Evolutionary conservation across 2,888 invertebrate genomes (phyloP).

Genomic region (Synanthedon andrenaeformis): DNA sequence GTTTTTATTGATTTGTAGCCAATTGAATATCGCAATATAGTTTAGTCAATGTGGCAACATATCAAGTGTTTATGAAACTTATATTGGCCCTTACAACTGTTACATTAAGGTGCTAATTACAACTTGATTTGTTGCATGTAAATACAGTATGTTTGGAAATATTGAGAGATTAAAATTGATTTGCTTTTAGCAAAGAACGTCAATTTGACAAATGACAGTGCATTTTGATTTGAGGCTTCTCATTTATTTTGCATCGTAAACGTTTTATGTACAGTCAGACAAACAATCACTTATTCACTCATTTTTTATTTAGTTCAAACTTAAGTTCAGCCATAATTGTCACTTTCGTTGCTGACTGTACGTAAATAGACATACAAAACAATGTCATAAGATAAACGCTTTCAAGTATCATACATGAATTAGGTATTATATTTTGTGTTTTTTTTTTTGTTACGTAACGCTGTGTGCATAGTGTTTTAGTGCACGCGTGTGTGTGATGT

Average conservation of each 20-base stretch:
- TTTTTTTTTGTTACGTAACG: constrained; percentile 38
- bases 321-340: too few relatives aligned
- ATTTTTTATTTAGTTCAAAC: too few relatives aligned
- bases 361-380: constrained; percentile 10
- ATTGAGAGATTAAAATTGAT: too few relatives aligned
- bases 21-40: too few relatives aligned
- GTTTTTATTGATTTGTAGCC: too few relatives aligned
- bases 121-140: too few relatives aligned
- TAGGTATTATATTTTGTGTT: constrained; percentile 17
- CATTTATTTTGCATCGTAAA: constrained; percentile 14
- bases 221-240: constrained; percentile 37
- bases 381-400: constrained; percentile 4
- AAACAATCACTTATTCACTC: not conserved
- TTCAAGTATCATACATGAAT: constrained; percentile 11
- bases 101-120: too few relatives aligned
- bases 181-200: constrained; percentile 21
- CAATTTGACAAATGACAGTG: constrained; percentile 23
- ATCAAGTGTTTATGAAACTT: too few relatives aligned
- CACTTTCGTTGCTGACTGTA: too few relatives aligned
- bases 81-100: too few relatives aligned
- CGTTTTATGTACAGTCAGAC: not conserved
- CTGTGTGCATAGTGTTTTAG: constrained; percentile 55
- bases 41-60: too few relatives aligned
- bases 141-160: too few relatives aligned
- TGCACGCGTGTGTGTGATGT: constrained; percentile 25